These are phyloP conservation scores for Chromoteleia sp. DNA, from an alignment of 2,888 invertebrate genomes.

Conservation along the genomic window DNA sequence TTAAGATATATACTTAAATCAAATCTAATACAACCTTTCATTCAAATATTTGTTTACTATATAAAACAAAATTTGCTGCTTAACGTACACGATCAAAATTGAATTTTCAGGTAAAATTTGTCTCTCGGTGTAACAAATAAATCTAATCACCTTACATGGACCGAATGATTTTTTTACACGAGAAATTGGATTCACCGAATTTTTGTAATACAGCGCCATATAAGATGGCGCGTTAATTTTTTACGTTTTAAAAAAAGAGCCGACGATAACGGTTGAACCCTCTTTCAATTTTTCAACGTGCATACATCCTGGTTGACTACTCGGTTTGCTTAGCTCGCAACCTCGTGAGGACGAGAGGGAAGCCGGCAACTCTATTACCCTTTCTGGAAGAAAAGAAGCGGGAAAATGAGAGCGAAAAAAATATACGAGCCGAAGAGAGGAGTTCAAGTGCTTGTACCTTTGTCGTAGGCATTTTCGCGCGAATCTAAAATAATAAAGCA, in stretches of 20 bases:
- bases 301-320: conserved; percentile 49
- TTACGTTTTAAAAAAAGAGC: conserved; percentile 16
- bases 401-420: conserved; percentile 19
- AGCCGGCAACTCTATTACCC: conserved; percentile 59
- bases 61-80: no score
- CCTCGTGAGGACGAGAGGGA: conserved; percentile 50
- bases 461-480: conserved; percentile 43
- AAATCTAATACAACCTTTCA: no score
- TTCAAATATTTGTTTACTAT: no score
- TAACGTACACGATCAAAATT: no score
- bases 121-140: no score
- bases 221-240: conserved; percentile 15
- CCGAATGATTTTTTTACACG: no score
- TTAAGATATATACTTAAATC: no score
- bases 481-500: conserved; percentile 45
- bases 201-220: conserved; percentile 16
- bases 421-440: conserved; percentile 16
- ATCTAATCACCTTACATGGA: no score
- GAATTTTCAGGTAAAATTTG: no score
- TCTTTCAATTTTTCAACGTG: conserved; percentile 47
- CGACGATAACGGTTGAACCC: conserved; percentile 36
- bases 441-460: conserved; percentile 45
- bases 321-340: conserved; percentile 54
- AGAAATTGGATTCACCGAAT: not conserved
- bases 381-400: conserved; percentile 51